Conservation (phyloP, 2,888 invertebrate genomes). For the Torymus aiolomorphi region DNA sequence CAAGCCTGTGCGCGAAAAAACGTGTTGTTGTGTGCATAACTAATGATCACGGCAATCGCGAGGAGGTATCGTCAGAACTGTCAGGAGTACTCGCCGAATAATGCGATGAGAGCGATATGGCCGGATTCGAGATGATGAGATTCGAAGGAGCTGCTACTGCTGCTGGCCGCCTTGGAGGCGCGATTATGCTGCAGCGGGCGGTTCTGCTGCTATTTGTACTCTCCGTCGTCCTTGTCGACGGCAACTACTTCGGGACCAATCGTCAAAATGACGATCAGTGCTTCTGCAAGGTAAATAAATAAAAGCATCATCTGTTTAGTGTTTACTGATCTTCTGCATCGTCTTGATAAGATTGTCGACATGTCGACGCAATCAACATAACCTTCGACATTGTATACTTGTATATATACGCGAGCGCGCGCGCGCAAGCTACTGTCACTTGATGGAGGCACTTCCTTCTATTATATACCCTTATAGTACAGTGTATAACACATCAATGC, state of each 20-base stretch:
- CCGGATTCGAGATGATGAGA: constrained; percentile 48
- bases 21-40: not conserved
- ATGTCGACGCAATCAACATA: constrained; percentile 25
- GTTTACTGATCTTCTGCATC: no score
- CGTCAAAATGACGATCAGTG: constrained; percentile 66
- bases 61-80: constrained; percentile 4
- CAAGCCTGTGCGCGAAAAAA: no score
- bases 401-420: not conserved
- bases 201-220: constrained; percentile 34
- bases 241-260: constrained; percentile 69
- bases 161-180: not conserved
- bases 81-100: not conserved
- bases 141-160: not conserved
- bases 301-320: no score
- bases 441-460: no score
- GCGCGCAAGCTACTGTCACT: not conserved
- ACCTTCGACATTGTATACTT: constrained; percentile 23
- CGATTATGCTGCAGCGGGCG: constrained; percentile 18
- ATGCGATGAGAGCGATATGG: constrained; percentile 45
- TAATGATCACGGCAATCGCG: constrained; percentile 19
- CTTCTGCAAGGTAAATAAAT: constrained; percentile 69
- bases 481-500: no score
- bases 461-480: no score
- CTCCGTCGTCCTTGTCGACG: constrained; percentile 50
- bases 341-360: not conserved